phyloP scores from a whole-genome alignment of 2,797 vertebrate species.

The Odontamblyopus rebecca region DNA sequence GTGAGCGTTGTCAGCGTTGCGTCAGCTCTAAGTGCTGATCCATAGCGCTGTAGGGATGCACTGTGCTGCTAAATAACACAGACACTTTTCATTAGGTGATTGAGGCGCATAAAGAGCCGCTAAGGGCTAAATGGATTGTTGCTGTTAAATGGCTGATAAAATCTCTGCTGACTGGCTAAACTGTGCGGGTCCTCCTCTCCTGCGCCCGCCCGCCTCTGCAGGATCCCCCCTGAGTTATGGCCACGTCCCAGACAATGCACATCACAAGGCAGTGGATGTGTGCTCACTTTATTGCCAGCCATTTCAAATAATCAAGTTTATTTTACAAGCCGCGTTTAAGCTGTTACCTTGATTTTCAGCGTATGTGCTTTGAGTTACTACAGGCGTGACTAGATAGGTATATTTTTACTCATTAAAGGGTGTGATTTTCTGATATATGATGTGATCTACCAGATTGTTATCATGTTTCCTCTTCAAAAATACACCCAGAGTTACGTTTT shows the following conservation, averaged over 20 bases:
- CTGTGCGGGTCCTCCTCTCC: constrained; percentile 16
- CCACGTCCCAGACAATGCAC: background rate
- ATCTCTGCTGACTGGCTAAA: constrained; percentile 66
- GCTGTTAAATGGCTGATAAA: constrained; percentile 63
- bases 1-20: constrained; percentile 33
- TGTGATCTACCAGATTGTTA: too few species aligned
- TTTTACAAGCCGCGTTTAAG: background rate
- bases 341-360: background rate
- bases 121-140: constrained; percentile 47
- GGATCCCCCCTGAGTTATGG: constrained; percentile 22
- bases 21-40: constrained; percentile 26
- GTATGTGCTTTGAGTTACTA: background rate
- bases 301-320: background rate
- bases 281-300: background rate
- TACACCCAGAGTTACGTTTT: too few species aligned
- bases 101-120: constrained; percentile 43
- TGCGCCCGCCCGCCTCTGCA: constrained; percentile 8
- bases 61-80: constrained; percentile 44
- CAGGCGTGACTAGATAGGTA: background rate
- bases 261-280: background rate
- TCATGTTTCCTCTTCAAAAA: too few species aligned
- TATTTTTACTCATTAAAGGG: background rate
- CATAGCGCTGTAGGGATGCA: constrained; percentile 3
- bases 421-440: too few species aligned
- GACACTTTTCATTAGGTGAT: constrained; percentile 52